These are phyloP conservation scores for Scaptodrosophila latifasciaeformis DNA, from an alignment of 2,888 invertebrate genomes.

Conservation along the genomic window DNA sequence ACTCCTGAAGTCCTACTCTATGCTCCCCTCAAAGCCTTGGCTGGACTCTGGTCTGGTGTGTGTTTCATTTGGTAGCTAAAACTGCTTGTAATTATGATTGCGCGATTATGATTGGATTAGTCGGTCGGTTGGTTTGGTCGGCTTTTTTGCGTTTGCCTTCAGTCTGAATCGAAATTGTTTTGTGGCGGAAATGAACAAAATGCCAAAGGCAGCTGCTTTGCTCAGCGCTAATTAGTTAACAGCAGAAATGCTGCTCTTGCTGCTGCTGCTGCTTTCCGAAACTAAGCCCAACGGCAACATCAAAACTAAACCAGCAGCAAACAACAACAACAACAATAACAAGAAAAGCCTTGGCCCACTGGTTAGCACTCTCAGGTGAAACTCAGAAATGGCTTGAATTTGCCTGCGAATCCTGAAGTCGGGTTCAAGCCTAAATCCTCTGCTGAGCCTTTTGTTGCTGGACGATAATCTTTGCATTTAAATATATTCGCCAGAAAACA, in stretches of 20 bases:
- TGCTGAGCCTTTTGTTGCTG: background rate
- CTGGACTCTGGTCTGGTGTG: slow-evolving; percentile 19
- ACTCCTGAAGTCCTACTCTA: no score
- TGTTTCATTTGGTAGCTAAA: slow-evolving; percentile 49
- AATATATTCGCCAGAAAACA: slow-evolving; percentile 65
- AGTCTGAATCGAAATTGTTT: slow-evolving; percentile 63
- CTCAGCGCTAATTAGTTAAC: slow-evolving; percentile 57
- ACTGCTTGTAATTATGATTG: slow-evolving; percentile 65
- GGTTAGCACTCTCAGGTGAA: no score
- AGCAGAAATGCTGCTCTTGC: no score
- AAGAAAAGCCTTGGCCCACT: background rate
- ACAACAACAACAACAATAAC: background rate
- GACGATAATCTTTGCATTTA: slow-evolving; percentile 64
- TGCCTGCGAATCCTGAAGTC: no score
- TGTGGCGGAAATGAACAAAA: slow-evolving; percentile 51
- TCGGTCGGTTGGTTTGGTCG: slow-evolving; percentile 48
- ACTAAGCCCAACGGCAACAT: slow-evolving; percentile 6
- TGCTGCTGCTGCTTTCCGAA: no score
- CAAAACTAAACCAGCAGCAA: slow-evolving; percentile 18
- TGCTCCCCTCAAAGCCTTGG: no score
- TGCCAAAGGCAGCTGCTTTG: slow-evolving; percentile 37
- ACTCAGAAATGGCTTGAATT: no score
- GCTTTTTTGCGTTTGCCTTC: slow-evolving; percentile 36
- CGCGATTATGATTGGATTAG: slow-evolving; percentile 64
- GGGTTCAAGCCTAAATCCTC: no score